Evolutionary conservation across 2,888 invertebrate species (phyloP).

Genomic region (Cheilosia impressa): DNA sequence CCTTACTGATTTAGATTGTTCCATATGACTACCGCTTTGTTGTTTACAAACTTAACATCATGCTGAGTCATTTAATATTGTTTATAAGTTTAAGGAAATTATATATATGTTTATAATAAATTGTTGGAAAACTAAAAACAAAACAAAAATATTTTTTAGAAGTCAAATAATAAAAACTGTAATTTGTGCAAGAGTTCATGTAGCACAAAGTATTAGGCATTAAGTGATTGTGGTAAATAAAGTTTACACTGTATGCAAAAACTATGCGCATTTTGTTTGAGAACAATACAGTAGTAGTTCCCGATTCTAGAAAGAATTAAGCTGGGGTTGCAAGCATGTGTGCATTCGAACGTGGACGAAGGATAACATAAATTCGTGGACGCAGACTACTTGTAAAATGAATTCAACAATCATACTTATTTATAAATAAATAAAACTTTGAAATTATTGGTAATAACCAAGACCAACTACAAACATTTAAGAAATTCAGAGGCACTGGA

Average conservation of each 20-base stretch:
- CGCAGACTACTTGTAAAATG: no score
- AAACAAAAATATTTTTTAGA: conserved; percentile 5
- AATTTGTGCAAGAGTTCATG: conserved; percentile 53
- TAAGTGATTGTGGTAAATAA: conserved; percentile 55
- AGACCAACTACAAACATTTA: no score
- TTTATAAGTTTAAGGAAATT: conserved; percentile 25
- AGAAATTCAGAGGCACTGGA: no score
- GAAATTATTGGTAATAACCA: no score
- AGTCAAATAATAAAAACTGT: background rate
- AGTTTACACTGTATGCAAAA: conserved; percentile 48
- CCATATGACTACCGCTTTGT: background rate
- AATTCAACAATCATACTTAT: no score
- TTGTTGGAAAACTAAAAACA: conserved; percentile 37
- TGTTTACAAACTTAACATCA: background rate
- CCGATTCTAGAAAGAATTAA: no score
- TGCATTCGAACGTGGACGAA: no score
- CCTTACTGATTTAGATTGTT: background rate
- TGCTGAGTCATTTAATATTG: conserved; percentile 15
- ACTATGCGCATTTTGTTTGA: background rate
- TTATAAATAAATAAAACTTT: no score
- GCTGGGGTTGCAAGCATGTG: no score
- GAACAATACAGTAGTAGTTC: no score
- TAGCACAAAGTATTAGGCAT: conserved; percentile 53
- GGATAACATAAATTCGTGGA: no score
- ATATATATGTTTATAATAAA: conserved; percentile 30